Evolutionary conservation across 2,113 vertebrate species (phyloP).

Genomic region (Strix aluco): DNA sequence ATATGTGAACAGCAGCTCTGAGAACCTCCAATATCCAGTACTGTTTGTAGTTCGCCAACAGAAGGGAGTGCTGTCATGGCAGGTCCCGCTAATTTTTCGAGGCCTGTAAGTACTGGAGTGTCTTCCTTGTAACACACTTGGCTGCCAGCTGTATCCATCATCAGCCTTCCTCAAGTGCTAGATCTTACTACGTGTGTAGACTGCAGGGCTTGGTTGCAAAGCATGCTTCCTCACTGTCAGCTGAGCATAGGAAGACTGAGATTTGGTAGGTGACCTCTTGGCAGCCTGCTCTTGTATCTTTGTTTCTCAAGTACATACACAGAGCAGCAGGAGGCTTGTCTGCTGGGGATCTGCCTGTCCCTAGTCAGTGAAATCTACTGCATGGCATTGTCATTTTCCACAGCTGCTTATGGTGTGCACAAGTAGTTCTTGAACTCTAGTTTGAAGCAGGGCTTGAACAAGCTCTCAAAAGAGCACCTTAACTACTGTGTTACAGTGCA

Average conservation of each 20-base stretch:
- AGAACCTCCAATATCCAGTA: conserved; percentile 77
- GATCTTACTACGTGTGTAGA: background rate
- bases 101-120: conserved; percentile 77
- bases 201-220: background rate
- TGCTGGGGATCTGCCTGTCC: background rate
- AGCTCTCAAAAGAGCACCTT: background rate
- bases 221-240: background rate
- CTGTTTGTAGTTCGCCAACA: conserved; percentile 84
- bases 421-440: background rate
- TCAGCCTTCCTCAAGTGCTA: background rate
- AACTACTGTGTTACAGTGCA: background rate
- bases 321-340: background rate
- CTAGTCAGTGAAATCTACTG: background rate
- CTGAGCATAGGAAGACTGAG: background rate
- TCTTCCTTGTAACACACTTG: background rate
- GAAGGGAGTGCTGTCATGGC: conserved; percentile 82
- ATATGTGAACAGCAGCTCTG: conserved; percentile 74
- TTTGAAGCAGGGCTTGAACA: background rate
- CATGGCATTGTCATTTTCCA: background rate
- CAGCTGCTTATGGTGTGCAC: background rate
- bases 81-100: conserved; percentile 81
- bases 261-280: background rate
- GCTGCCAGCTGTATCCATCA: background rate
- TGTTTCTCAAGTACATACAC: background rate
- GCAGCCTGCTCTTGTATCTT: background rate